Evolutionary conservation across 2,113 vertebrate species (phyloP), one percentile per base, ranked within the genome.

Genomic region (Acrocephalus arundinaceus): DNA sequence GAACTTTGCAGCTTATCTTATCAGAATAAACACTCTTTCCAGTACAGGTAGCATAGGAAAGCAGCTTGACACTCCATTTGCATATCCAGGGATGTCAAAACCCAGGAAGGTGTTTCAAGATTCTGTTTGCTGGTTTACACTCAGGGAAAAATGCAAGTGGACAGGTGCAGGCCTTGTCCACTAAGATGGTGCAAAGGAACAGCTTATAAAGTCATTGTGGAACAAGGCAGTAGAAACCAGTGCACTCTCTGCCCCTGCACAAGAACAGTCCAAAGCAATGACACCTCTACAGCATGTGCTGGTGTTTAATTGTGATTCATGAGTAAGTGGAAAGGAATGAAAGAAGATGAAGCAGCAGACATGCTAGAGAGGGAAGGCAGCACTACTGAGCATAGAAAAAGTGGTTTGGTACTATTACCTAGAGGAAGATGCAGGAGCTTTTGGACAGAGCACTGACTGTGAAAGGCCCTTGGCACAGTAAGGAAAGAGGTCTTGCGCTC

Each of bases 231-330:
- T 6, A 63, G 57, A 45, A 68, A 41, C 5, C 4, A 7, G 15
- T 4, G 13, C 1, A 1, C 31, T 66, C 57, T 31, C 45, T 0
- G 0, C 21, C 70, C 28, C 55, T 79, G 17, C 27, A 22, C 6
- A 28, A 46, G 49, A 93, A 43, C 7, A n/a, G 58, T 51, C 57
- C 57, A 48, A 74, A 71, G 62, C 62, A 65, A 10, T 35, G 57
- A 13, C 25, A 59, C 31, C 23, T 76, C 66, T 51, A 25, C 7
- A 55, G 79, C 35, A 65, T 65, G 61, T 82, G 70, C 35, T 84
- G 23, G 19, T 90, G 30, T 39, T 87, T 67, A 51, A 51, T 52
- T 74, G 30, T 79, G 62, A 68, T 68, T 85, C 23, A 51, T 33
- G 6, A 72, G 4, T 24, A 52, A 84, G 80, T 57, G 57, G 45